Base-by-base conservation (phyloP, 1,140 invertebrate species). In the Dinoponera quadriceps region DNA sequence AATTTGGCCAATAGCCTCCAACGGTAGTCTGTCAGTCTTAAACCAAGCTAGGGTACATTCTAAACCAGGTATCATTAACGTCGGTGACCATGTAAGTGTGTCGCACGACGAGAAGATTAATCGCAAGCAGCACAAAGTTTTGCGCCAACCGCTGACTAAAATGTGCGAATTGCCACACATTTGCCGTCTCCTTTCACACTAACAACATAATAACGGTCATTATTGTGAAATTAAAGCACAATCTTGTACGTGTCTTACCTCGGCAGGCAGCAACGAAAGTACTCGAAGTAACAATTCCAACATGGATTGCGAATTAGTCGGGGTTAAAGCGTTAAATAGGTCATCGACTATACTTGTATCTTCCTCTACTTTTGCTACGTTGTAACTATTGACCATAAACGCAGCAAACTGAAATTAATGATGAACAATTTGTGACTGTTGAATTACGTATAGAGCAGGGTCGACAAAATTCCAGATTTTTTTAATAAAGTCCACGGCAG, bases 191-290 rank as follows among this genome's bases (percentile, higher is more conserved):
- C 85, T 93, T 49, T 92, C 86, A 27, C 92, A 89, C 93, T 94
- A 86, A 77, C 27, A 54, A 60, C 44, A 14, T 22, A 22, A 51
- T 38, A 49, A 71, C 25, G 0, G 20, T 77, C 13, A 71, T 44
- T 3, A 49, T 33, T 13, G 9, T 38, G 3, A 65, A 71, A 18
- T 5, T 59, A 2, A 33, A 18, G 7, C 14, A 2, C 38, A 51
- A 48, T 49, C 3, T 57, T 49, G 54, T 29, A 27, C 22, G 51
- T 3, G 78, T 74, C 63, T 60, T 95, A 97, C 97, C 94, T 98
- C 97, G 95, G 97, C 96, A 20, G 97, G 97, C 90, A 98, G 96
- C 72, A 97, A 96, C 86, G 96, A 96, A 29, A 98, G 94, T 18
- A 97, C 96, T 92, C 84, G 75, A 57, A 93, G 66, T 20, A 93